A percentile compares a stretch with the other conserved stretches of the same genome.
Conservation (phyloP, 2,113 vertebrate genomes). For the Arizona elegans region DNA sequence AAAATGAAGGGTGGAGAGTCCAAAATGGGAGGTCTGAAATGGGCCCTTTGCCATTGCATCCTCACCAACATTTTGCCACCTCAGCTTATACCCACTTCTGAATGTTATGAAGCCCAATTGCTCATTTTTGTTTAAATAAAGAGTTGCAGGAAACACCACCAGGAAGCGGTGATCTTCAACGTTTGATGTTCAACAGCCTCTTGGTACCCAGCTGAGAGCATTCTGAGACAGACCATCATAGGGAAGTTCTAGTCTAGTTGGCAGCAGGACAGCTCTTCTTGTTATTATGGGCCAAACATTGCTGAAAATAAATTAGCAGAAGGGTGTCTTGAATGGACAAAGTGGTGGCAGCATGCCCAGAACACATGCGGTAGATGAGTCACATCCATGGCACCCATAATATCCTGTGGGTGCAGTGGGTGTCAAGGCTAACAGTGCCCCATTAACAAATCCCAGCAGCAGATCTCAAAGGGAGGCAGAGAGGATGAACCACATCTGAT, state of each 20-base stretch:
- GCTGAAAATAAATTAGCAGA: not conserved
- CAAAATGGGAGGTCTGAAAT: not conserved
- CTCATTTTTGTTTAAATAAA: not conserved
- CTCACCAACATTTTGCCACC: not conserved
- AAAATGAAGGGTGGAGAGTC: not conserved
- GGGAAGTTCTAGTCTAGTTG: not conserved
- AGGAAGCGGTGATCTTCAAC: not conserved
- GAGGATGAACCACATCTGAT: not conserved
- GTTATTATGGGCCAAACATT: not conserved
- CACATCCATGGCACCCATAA: constrained; percentile 5
- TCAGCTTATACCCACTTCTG: not conserved
- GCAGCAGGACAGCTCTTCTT: not conserved
- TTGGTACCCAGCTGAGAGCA: not conserved
- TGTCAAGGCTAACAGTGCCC: not conserved
- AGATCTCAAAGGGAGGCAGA: not conserved
- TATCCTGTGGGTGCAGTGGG: not conserved
- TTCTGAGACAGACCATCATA: not conserved
- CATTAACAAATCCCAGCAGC: not conserved
- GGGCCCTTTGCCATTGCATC: not conserved
- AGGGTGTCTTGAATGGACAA: not conserved
- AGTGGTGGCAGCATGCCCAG: constrained; percentile 5
- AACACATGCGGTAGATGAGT: not conserved
- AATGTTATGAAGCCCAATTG: not conserved
- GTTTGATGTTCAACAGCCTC: not conserved
- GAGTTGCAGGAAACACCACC: not conserved